phyloP scores from a whole-genome alignment of 1,140 invertebrate genomes.

The Thaumetopoea pityocampa region DNA sequence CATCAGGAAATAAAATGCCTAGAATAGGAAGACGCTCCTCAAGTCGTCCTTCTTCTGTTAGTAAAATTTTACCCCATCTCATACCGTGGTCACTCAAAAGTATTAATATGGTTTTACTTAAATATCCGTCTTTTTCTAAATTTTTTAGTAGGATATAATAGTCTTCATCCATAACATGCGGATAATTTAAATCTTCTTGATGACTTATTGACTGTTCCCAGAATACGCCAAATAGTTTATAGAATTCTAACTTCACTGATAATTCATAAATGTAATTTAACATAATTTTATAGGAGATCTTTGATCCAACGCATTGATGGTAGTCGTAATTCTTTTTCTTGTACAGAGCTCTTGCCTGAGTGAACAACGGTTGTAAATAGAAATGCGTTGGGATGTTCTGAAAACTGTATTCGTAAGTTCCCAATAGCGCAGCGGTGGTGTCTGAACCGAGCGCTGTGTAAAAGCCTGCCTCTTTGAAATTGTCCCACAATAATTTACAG shows the following conservation, averaged over 20 bases:
- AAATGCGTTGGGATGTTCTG: slow-evolving; percentile 85
- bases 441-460: slow-evolving; percentile 87
- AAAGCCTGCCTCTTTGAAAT: slow-evolving; percentile 82
- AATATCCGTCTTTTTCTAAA: slow-evolving; percentile 71
- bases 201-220: slow-evolving; percentile 85
- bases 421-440: slow-evolving; percentile 78
- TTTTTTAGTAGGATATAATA: slow-evolving; percentile 74
- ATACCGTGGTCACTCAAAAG: slow-evolving; percentile 94
- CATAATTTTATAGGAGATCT: slow-evolving; percentile 67
- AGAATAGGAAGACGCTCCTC: slow-evolving; percentile 92
- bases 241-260: slow-evolving; percentile 57
- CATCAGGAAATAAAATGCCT: slow-evolving; percentile 84
- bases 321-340: slow-evolving; percentile 65
- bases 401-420: slow-evolving; percentile 84
- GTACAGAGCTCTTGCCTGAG: slow-evolving; percentile 75
- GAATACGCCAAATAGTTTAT: slow-evolving; percentile 81
- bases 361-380: slow-evolving; percentile 84
- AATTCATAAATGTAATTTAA: slow-evolving; percentile 77
- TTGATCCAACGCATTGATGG: slow-evolving; percentile 77
- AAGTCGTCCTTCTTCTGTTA: slow-evolving; percentile 86
- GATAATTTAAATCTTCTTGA: slow-evolving; percentile 81
- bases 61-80: slow-evolving; percentile 81
- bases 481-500: slow-evolving; percentile 86
- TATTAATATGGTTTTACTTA: slow-evolving; percentile 82
- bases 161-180: slow-evolving; percentile 78